phyloP scores from a whole-genome alignment of 2,888 invertebrate species.

The Oxycera nigricornis region DNA sequence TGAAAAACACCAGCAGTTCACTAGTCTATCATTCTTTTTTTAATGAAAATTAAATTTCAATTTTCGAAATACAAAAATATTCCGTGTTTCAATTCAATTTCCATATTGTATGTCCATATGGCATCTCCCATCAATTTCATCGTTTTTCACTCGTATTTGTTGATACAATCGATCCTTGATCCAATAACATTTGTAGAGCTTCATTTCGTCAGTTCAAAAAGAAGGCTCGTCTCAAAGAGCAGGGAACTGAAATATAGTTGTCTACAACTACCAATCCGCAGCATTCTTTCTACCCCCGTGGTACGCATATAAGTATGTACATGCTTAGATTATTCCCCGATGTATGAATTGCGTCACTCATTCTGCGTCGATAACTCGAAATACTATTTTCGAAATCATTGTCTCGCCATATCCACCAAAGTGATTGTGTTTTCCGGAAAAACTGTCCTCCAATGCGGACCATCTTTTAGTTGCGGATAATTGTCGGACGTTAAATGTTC shows the following conservation, averaged over 20 bases:
- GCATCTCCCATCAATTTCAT: too few species aligned
- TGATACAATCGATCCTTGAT: too few species aligned
- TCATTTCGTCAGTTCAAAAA: background rate
- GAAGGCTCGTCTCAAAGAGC: background rate
- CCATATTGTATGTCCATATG: too few species aligned
- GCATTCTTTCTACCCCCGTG: too few species aligned
- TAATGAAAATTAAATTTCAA: too few species aligned
- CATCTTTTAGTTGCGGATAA: background rate
- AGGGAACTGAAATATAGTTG: too few species aligned
- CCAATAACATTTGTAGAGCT: background rate
- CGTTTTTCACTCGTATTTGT: background rate
- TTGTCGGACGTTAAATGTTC: background rate
- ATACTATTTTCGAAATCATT: background rate
- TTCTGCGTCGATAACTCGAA: background rate
- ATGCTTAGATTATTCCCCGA: background rate
- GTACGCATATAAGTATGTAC: background rate
- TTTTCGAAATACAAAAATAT: too few species aligned
- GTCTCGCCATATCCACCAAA: background rate
- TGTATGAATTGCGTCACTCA: background rate
- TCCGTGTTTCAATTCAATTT: too few species aligned
- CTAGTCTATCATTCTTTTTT: too few species aligned
- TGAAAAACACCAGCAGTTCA: too few species aligned
- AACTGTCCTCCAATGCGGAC: background rate
- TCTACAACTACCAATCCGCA: too few species aligned
- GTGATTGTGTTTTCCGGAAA: background rate